Evolutionary conservation across 2,888 invertebrate genomes (phyloP).

Genomic region (Lasius fuliginosus): DNA sequence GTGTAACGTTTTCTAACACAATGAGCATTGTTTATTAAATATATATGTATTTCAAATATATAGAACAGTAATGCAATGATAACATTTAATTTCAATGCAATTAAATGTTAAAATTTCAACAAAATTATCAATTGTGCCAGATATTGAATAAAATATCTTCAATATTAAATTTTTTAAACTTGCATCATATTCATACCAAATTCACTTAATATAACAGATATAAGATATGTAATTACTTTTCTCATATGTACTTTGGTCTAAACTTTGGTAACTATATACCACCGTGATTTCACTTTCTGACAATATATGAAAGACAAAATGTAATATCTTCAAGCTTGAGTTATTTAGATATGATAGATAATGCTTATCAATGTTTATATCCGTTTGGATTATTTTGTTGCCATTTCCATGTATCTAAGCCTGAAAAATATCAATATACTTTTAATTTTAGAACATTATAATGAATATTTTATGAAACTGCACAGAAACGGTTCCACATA

Average conservation of each 20-base stretch:
- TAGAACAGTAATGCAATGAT: neutral
- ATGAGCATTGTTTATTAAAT: too few species aligned
- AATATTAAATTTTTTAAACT: conserved; percentile 12
- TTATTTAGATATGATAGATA: conserved; percentile 20
- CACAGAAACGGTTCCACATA: neutral
- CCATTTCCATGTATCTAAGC: conserved; percentile 95
- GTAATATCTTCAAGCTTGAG: conserved; percentile 15
- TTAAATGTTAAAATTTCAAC: neutral
- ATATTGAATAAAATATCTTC: neutral
- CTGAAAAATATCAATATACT: conserved; percentile 79
- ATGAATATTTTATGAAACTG: neutral
- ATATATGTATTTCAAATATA: neutral
- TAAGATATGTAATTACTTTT: conserved; percentile 48
- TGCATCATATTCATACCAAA: conserved; percentile 22
- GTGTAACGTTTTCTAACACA: too few species aligned
- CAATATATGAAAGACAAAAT: conserved; percentile 39
- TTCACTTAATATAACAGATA: conserved; percentile 43
- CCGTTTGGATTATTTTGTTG: conserved; percentile 94
- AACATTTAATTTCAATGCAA: neutral
- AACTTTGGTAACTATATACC: conserved; percentile 81
- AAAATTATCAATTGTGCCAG: conserved; percentile 1
- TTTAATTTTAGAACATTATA: conserved; percentile 24
- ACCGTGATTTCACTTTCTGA: conserved; percentile 70
- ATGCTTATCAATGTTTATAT: conserved; percentile 82
- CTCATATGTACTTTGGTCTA: conserved; percentile 72